phyloP scores from a whole-genome alignment of 2,797 vertebrate genomes.

The Atherinosoma microstoma region DNA sequence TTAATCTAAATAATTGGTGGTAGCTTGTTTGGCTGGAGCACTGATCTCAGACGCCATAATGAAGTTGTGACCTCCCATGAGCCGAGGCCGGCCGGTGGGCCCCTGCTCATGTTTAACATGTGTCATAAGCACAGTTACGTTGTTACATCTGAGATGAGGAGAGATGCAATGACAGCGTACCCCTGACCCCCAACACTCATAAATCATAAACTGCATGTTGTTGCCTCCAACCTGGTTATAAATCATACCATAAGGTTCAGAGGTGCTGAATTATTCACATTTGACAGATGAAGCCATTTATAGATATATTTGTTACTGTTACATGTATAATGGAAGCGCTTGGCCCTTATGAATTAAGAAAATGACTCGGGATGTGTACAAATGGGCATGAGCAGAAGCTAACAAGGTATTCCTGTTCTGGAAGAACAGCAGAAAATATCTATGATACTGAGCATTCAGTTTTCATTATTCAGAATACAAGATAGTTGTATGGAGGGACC shows the following conservation, averaged over 20 bases:
- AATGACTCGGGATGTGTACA: slow-evolving; percentile 2
- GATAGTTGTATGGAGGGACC: too few relatives aligned
- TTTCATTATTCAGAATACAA: not conserved
- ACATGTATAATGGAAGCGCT: slow-evolving; percentile 48
- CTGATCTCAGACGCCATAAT: slow-evolving; percentile 59
- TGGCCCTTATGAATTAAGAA: slow-evolving; percentile 31
- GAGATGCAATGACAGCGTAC: slow-evolving; percentile 19
- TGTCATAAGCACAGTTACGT: slow-evolving; percentile 41
- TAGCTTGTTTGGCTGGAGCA: slow-evolving; percentile 58
- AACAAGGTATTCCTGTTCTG: not conserved
- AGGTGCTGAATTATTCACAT: slow-evolving; percentile 61
- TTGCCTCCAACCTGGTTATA: slow-evolving; percentile 56
- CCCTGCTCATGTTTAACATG: slow-evolving; percentile 25
- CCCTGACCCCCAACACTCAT: slow-evolving; percentile 53
- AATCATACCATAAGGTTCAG: slow-evolving; percentile 41
- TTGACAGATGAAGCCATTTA: slow-evolving; percentile 62
- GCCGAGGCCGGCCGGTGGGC: slow-evolving; percentile 37
- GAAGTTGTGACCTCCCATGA: slow-evolving; percentile 56
- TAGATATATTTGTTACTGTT: slow-evolving; percentile 34
- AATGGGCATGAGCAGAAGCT: slow-evolving; percentile 13
- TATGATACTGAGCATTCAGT: not conserved
- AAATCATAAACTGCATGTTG: slow-evolving; percentile 61
- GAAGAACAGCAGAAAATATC: slow-evolving; percentile 6
- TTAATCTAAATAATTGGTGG: slow-evolving; percentile 80
- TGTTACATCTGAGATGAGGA: slow-evolving; percentile 32